phyloP scores from a whole-genome alignment of 2,888 invertebrate species.

The Diarsia mendica region DNA sequence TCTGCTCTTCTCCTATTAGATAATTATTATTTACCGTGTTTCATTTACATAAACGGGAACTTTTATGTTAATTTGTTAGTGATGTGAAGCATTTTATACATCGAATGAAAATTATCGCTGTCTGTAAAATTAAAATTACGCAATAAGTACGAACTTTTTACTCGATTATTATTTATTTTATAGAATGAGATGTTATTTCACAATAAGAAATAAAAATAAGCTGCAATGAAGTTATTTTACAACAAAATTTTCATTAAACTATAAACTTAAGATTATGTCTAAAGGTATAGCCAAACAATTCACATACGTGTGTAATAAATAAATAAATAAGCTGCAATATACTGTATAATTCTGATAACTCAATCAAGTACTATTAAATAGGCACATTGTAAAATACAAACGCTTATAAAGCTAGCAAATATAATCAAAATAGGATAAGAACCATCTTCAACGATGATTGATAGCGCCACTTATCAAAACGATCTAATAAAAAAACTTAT shows the following conservation, averaged over 20 bases:
- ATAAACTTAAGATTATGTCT: background rate
- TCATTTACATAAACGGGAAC: conserved; percentile 9
- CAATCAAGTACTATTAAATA: conserved; percentile 1
- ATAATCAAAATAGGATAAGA: conserved; percentile 51
- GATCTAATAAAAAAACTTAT: conserved; percentile 58
- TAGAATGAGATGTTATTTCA: background rate
- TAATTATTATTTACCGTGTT: conserved; percentile 8
- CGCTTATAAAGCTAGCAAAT: conserved; percentile 7
- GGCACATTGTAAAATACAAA: background rate
- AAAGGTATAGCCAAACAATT: background rate
- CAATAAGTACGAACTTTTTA: too few species aligned
- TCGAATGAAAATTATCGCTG: background rate
- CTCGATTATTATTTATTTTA: too few species aligned
- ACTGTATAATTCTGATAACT: conserved; percentile 6
- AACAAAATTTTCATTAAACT: background rate
- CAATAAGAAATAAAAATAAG: background rate
- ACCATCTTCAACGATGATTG: conserved; percentile 62
- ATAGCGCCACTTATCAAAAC: conserved; percentile 52
- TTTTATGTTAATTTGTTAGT: conserved; percentile 27
- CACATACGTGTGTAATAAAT: conserved; percentile 1
- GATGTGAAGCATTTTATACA: conserved; percentile 5
- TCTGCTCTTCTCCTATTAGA: conserved; percentile 19
- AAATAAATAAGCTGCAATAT: conserved; percentile 12
- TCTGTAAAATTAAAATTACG: background rate
- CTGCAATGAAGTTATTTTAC: background rate